These are phyloP conservation scores for Poecile montanus DNA, from an alignment of 2,797 vertebrate species.

Conservation along the genomic window DNA sequence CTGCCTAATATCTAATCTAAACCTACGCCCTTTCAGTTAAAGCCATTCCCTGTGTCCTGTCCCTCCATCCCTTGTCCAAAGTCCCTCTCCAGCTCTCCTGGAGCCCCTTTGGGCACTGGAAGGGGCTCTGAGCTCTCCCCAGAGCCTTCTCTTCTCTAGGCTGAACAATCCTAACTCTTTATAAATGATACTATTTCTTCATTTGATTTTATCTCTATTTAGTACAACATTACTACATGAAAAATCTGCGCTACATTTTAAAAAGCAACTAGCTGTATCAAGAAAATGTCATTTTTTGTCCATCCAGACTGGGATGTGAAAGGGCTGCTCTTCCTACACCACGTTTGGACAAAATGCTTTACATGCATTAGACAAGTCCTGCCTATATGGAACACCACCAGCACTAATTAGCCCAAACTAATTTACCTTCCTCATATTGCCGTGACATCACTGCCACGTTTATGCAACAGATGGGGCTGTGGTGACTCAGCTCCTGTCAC, in stretches of 20 bases:
- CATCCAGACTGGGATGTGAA: background rate
- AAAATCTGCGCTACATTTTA: background rate
- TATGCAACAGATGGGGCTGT: background rate
- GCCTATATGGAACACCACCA: background rate
- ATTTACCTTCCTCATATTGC: background rate
- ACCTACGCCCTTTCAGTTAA: fast-evolving
- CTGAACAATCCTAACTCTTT: background rate
- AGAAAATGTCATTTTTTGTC: background rate
- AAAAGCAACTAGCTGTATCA: background rate
- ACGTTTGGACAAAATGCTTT: background rate
- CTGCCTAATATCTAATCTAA: background rate
- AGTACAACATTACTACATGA: too few species aligned
- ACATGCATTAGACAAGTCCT: background rate
- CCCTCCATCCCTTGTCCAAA: background rate
- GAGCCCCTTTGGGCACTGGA: background rate
- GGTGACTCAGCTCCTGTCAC: background rate
- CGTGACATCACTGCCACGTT: background rate
- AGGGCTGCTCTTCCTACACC: background rate
- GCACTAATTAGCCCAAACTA: background rate
- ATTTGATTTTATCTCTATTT: background rate
- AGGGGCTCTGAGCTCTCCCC: background rate
- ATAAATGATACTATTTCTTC: background rate
- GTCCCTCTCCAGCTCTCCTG: background rate
- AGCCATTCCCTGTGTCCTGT: background rate
- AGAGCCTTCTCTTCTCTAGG: background rate